phyloP scores from a whole-genome alignment of 53 echinoderm and acorn worm genomes.

The Crossaster papposus region DNA sequence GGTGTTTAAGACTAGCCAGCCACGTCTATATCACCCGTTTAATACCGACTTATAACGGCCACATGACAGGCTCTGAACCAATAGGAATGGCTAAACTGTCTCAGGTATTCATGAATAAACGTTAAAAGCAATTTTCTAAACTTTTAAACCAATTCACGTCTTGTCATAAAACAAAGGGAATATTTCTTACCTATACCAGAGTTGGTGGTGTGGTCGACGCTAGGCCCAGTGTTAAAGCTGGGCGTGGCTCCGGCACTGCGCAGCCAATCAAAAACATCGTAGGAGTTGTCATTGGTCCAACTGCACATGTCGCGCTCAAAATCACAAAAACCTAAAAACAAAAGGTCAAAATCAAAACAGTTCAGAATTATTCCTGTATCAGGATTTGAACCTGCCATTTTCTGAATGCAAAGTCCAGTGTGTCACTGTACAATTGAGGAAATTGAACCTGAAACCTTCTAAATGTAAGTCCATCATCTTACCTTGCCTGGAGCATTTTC shows the following conservation, averaged over 20 bases:
- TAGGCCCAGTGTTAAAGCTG: slow-evolving; percentile 73
- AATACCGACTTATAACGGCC: no score
- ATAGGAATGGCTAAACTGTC: no score
- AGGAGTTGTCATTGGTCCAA: slow-evolving; percentile 62
- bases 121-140: not conserved
- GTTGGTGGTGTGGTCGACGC: slow-evolving; percentile 79
- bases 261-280: slow-evolving; percentile 74
- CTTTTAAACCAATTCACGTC: no score
- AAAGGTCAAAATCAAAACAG: not conserved
- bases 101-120: no score
- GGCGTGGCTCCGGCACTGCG: slow-evolving; percentile 64
- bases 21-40: no score
- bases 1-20: no score
- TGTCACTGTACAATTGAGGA: not conserved
- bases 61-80: no score
- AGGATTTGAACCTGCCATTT: not conserved
- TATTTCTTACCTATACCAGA: slow-evolving; percentile 67
- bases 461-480: not conserved
- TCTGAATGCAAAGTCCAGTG: not conserved
- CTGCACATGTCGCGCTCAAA: slow-evolving; percentile 88
- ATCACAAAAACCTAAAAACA: slow-evolving; percentile 73
- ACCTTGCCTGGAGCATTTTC: slow-evolving; percentile 55
- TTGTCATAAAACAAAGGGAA: no score
- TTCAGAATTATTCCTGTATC: not conserved
- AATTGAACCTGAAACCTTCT: not conserved